These are phyloP conservation scores for Lagopus leucura DNA, from an alignment of 2,113 vertebrate genomes.

Conservation along the genomic window DNA sequence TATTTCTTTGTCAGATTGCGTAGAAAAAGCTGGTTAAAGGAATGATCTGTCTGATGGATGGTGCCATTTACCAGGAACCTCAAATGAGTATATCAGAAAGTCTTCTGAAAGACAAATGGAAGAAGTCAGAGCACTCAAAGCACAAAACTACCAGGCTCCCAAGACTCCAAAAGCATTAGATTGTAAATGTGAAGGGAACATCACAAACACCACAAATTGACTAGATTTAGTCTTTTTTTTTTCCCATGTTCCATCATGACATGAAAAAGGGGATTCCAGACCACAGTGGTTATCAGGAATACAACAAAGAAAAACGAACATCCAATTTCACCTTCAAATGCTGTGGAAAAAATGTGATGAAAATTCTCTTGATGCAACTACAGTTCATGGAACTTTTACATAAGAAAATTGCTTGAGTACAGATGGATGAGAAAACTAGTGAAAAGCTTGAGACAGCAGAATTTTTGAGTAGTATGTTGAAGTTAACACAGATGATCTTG, in stretches of 20 bases:
- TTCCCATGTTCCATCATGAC: neutral
- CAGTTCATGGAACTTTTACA: neutral
- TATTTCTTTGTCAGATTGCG: neutral
- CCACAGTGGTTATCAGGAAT: neutral
- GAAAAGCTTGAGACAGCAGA: neutral
- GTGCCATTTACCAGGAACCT: neutral
- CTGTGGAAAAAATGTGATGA: neutral
- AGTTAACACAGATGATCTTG: neutral
- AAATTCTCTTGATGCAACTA: neutral
- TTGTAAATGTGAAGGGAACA: neutral
- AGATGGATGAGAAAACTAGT: neutral
- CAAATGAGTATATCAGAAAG: neutral
- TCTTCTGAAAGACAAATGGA: neutral
- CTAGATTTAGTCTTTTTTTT: neutral
- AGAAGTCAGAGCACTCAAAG: neutral
- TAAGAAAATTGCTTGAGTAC: neutral
- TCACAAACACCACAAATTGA: neutral
- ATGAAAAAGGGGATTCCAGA: neutral
- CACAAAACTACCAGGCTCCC: neutral
- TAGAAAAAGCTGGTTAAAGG: neutral
- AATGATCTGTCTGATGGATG: neutral
- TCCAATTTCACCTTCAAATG: neutral
- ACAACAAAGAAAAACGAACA: neutral
- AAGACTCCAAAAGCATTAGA: neutral
- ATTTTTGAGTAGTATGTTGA: neutral